Conservation (phyloP, 2,797 vertebrate species). For the Trachurus trachurus region DNA sequence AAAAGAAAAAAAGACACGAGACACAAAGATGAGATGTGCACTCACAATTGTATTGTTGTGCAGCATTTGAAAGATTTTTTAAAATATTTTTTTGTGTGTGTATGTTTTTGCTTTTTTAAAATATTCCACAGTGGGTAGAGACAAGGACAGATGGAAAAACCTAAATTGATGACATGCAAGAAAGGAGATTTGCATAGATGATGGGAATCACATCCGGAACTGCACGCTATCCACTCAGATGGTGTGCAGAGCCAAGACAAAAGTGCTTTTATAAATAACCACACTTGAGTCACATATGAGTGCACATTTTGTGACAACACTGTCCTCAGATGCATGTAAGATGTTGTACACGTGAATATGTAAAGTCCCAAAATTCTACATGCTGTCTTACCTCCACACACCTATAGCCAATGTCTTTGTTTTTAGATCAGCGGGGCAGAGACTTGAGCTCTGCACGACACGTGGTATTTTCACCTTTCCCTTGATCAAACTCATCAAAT, state of each 20-base stretch:
- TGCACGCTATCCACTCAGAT: neutral
- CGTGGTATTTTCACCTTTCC: no score
- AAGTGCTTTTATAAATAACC: no score
- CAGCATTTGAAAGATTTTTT: neutral
- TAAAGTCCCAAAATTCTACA: neutral
- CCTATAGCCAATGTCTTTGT: neutral
- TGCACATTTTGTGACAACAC: neutral
- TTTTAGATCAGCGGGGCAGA: no score
- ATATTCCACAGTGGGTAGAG: neutral
- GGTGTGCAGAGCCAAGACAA: neutral
- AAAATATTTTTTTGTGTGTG: no score
- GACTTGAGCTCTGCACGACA: no score
- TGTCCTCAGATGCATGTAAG: neutral
- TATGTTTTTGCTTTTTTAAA: constrained; percentile 2
- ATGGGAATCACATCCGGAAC: neutral
- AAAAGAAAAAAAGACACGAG: constrained; percentile 23
- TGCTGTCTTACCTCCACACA: neutral
- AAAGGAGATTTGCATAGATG: neutral
- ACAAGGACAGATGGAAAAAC: neutral
- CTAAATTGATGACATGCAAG: constrained; percentile 1
- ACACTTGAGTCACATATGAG: no score
- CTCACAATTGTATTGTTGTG: constrained; percentile 4
- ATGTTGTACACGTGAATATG: neutral
- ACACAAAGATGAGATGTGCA: constrained; percentile 6
- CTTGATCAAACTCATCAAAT: no score